A percentile compares a stretch with the other conserved stretches of the same genome.
Evolutionary conservation across 2,797 vertebrate species (phyloP).

Genomic region (Galagoides demidoff): DNA sequence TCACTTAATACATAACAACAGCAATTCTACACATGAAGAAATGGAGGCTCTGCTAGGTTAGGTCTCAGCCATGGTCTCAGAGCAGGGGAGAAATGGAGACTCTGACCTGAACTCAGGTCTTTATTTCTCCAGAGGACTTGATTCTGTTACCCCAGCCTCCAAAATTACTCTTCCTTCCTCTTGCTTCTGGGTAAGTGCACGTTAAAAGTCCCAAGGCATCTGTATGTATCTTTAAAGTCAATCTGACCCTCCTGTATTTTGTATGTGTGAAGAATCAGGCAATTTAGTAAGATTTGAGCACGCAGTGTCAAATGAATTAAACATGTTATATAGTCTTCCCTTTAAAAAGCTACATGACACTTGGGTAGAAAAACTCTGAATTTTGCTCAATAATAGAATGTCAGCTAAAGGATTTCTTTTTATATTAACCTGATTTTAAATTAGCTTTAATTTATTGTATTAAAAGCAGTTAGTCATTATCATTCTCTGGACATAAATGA

Average conservation of each 20-base stretch:
- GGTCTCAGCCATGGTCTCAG: background rate
- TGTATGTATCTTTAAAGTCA: background rate
- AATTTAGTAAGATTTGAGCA: slow-evolving; percentile 30
- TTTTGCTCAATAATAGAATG: slow-evolving; percentile 43
- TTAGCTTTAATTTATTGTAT: slow-evolving; percentile 24
- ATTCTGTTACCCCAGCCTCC: background rate
- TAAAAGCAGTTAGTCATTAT: background rate
- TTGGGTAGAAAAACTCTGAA: slow-evolving; percentile 51
- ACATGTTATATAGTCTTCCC: slow-evolving; percentile 16
- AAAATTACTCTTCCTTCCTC: background rate
- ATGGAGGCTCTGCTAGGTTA: background rate
- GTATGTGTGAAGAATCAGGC: background rate
- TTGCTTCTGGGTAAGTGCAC: background rate
- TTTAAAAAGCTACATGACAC: slow-evolving; percentile 36
- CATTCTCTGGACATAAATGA: background rate
- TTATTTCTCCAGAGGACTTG: background rate
- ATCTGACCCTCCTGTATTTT: background rate
- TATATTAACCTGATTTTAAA: background rate
- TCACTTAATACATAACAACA: slow-evolving; percentile 9
- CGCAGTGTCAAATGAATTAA: slow-evolving; percentile 40
- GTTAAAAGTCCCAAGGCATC: background rate
- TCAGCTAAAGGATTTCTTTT: background rate
- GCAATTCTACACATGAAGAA: background rate
- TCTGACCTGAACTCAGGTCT: background rate
- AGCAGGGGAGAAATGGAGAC: background rate